These are phyloP conservation scores for Nudaria mundana DNA, from an alignment of 2,888 invertebrate species.

Conservation along the genomic window DNA sequence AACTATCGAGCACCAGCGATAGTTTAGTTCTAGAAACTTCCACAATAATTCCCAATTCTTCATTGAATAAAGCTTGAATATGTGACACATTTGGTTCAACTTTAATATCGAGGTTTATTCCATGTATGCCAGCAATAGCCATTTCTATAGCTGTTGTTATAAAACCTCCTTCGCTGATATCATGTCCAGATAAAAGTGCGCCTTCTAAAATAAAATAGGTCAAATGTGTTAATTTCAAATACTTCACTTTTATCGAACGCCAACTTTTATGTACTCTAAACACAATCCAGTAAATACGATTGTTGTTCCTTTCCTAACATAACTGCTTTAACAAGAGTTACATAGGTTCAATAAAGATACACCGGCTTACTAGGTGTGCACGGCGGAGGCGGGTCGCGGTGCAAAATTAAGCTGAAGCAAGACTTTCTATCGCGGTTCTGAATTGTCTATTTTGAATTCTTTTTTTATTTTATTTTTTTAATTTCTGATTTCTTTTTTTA, in stretches of 20 bases:
- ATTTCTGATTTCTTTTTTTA: too few relatives aligned
- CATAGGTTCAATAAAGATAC: not conserved
- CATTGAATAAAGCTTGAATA: constrained; percentile 88
- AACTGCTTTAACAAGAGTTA: too few relatives aligned
- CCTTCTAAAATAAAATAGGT: constrained; percentile 70
- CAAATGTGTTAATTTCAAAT: not conserved
- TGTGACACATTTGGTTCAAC: constrained; percentile 67
- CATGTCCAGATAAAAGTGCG: constrained; percentile 92
- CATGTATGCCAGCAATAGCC: constrained; percentile 96
- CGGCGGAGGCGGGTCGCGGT: too few relatives aligned
- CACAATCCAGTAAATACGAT: not conserved
- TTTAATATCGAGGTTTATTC: constrained; percentile 84
- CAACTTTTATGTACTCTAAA: too few relatives aligned
- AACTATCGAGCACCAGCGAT: constrained; percentile 81
- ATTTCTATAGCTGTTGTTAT: constrained; percentile 95
- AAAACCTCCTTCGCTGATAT: constrained; percentile 98
- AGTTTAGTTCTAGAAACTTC: constrained; percentile 84
- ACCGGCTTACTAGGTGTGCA: too few relatives aligned
- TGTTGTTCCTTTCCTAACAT: too few relatives aligned
- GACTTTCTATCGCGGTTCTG: too few relatives aligned
- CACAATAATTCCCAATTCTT: constrained; percentile 92
- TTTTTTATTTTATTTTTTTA: too few relatives aligned
- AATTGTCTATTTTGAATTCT: too few relatives aligned
- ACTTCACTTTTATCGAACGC: too few relatives aligned
- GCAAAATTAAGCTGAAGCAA: too few relatives aligned